These are phyloP conservation scores for Zaprionus tsacasi DNA, from an alignment of 1,140 invertebrate species.

Conservation along the genomic window DNA sequence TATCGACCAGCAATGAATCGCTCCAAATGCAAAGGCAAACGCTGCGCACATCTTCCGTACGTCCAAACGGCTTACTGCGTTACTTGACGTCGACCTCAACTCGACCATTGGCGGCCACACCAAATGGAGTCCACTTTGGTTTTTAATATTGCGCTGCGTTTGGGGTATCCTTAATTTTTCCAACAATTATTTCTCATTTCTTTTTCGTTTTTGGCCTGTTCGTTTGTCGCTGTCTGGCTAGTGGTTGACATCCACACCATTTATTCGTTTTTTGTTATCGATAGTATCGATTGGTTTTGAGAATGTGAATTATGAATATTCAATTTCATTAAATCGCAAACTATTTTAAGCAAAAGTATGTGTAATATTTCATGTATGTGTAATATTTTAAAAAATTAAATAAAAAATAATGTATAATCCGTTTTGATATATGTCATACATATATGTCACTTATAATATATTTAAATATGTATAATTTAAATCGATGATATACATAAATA, in stretches of 20 bases:
- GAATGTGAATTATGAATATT: background rate
- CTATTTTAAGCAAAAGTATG: background rate
- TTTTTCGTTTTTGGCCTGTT: constrained; percentile 32
- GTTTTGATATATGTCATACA: no score
- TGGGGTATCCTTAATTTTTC: constrained; percentile 1
- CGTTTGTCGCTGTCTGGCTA: constrained; percentile 42
- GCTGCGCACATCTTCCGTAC: constrained; percentile 49
- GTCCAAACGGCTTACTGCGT: constrained; percentile 22
- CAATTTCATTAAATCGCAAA: background rate
- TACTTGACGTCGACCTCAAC: constrained; percentile 18
- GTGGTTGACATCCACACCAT: constrained; percentile 29
- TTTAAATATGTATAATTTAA: background rate
- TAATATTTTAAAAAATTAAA: no score
- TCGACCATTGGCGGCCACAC: constrained; percentile 23
- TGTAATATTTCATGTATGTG: no score
- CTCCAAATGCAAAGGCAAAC: constrained; percentile 25
- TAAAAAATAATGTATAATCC: no score
- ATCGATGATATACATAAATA: background rate
- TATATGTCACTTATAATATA: background rate
- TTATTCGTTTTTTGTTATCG: constrained; percentile 6
- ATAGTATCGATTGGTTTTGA: background rate
- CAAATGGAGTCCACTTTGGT: constrained; percentile 11
- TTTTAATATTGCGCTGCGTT: constrained; percentile 4
- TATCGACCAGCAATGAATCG: constrained; percentile 46
- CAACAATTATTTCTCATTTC: constrained; percentile 42